Percentiles rank a stretch among this genome's conserved stretches.
Conservation (phyloP, 2,113 vertebrate genomes). For the Hyperoodon ampullatus region DNA sequence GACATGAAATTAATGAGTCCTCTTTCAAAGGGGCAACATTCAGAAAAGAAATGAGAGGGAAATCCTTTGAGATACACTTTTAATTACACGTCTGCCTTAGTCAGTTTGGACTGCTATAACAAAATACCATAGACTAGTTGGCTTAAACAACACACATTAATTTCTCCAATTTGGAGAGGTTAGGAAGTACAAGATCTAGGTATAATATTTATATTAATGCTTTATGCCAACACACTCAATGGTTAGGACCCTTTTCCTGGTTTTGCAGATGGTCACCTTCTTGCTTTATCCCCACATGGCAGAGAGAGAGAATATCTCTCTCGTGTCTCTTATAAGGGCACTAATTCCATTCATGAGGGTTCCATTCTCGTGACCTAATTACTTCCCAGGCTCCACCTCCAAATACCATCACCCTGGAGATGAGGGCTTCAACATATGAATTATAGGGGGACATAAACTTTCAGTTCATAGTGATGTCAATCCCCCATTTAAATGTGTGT, state of each 20-base stretch:
- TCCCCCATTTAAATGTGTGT: neutral
- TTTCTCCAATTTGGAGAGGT: neutral
- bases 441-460: neutral
- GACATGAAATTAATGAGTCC: conserved; percentile 16
- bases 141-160: neutral
- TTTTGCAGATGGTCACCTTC: neutral
- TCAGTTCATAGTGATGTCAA: neutral
- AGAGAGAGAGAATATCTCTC: neutral
- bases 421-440: neutral
- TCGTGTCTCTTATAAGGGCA: neutral
- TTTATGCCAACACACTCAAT: neutral
- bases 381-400: neutral
- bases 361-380: neutral
- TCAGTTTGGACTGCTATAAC: conserved; percentile 9
- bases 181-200: neutral
- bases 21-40: neutral
- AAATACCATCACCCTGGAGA: neutral
- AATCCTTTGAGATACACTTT: neutral
- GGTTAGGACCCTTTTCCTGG: neutral
- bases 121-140: neutral
- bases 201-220: neutral
- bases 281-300: neutral
- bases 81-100: conserved; percentile 27
- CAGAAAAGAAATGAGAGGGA: neutral
- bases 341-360: neutral